Base-by-base conservation (phyloP, 1,140 invertebrate species). In the Pachypsylla venusta region DNA sequence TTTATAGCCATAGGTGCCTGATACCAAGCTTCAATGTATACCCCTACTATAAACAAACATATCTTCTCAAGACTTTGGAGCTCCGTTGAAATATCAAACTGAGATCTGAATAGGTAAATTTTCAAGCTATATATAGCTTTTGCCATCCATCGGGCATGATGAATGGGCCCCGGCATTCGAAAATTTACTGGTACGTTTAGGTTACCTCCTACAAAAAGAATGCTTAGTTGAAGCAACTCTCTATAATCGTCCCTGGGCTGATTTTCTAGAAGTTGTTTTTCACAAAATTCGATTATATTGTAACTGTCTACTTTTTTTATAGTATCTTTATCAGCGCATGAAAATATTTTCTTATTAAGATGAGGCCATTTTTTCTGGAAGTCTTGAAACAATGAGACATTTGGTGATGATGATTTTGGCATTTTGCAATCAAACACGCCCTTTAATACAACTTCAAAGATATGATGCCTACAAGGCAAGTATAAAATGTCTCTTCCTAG, bases 121-220 rank as follows among this genome's bases (percentile, higher is more conserved):
- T 73, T 73, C n/a, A 73, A 64, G 16, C 40, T 58, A 61, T 72
- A 73, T 59, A 72, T 66, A 53, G 67, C 64, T 64, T 68, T 72
- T 61, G 69, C 64, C 67, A 72, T 69, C 68, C 70, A 72, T 25
- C 70, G 53, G 26, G 70, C 67, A 56, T 67, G 63, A 64, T 70
- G 66, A 57, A 73, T 62, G 30, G 68, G 62, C 58, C 67, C 65
- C 57, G 67, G 67, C 61, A 66, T 63, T 35, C 65, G 63, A 54
- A 74, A 68, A 58, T 64, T 64, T 24, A 68, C 54, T 66, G 69
- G 66, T 53, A 63, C 63, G 24, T 66, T 66, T 48, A 24, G 58
- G 61, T 68, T 61, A 60, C 63, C 68, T 22, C 69, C 71, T 48
- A 74, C 66, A 65, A 73, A 74, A 25, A 74, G 68, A 28, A 71